These are phyloP conservation scores for Stictocephala bisonia DNA, from an alignment of 2,888 invertebrate species.

Conservation along the genomic window DNA sequence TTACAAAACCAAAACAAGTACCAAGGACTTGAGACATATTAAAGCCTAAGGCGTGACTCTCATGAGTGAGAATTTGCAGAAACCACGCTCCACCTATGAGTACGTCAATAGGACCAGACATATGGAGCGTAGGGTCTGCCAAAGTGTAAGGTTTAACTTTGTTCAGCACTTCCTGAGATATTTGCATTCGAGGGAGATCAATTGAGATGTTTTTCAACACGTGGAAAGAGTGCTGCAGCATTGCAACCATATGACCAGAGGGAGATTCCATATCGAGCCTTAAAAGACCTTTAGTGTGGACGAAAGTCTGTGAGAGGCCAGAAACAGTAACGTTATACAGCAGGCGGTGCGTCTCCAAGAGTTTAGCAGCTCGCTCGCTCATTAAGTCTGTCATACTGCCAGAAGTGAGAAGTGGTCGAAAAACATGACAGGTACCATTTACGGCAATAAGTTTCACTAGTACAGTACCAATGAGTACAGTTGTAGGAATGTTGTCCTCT, in stretches of 20 bases:
- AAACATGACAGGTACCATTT: neutral
- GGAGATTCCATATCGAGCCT: constrained; percentile 7
- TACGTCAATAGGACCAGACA: constrained; percentile 13
- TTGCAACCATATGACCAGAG: neutral
- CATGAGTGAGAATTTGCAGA: constrained; percentile 1
- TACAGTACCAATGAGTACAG: neutral
- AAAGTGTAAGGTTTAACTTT: constrained; percentile 6
- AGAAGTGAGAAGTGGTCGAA: neutral
- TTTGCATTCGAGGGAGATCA: neutral
- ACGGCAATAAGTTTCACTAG: neutral
- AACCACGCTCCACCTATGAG: too few species aligned
- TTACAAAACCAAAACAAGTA: neutral
- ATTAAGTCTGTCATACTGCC: neutral
- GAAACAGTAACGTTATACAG: neutral
- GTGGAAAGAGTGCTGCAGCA: neutral
- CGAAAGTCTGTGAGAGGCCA: constrained; percentile 1
- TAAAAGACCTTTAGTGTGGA: constrained; percentile 1
- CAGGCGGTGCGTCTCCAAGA: constrained; percentile 1
- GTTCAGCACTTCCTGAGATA: neutral
- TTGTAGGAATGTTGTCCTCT: too few species aligned
- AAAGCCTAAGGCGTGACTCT: neutral
- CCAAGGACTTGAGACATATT: neutral
- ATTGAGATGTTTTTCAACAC: neutral
- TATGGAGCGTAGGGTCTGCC: neutral
- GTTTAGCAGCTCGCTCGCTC: neutral